Conservation (phyloP, 1,140 invertebrate genomes). For the Lamellibrachia luymesi region DNA sequence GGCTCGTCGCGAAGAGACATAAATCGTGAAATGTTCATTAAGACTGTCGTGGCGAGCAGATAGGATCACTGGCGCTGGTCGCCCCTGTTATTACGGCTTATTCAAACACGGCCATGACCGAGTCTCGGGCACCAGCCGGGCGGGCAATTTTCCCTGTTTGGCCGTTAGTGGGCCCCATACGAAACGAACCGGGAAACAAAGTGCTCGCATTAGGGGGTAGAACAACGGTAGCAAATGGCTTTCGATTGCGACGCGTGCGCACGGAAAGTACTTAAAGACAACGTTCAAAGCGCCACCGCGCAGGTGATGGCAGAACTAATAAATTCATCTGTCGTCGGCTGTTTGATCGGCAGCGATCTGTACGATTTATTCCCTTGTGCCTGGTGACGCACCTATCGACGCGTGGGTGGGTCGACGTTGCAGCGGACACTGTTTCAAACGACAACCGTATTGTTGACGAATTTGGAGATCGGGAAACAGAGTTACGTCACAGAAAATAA, state of each 20-base stretch:
- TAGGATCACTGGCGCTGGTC: neutral
- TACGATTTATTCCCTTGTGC: neutral
- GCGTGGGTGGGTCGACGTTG: neutral
- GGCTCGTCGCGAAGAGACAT: neutral
- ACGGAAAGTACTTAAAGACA: neutral
- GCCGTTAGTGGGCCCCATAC: neutral
- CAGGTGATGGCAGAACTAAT: neutral
- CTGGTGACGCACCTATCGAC: neutral
- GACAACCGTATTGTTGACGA: neutral
- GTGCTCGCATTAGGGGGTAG: neutral
- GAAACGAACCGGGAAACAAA: neutral
- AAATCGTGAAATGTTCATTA: neutral
- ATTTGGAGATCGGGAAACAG: neutral
- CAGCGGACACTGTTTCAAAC: neutral
- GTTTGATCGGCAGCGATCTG: neutral
- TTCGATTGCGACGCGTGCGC: neutral
- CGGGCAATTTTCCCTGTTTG: neutral
- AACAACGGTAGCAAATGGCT: neutral
- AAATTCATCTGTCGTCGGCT: neutral
- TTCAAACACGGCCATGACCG: neutral
- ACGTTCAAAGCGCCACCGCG: neutral
- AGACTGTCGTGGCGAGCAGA: neutral
- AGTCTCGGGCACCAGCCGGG: neutral
- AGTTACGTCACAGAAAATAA: neutral
- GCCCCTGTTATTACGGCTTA: neutral